Evolutionary conservation across 2,888 invertebrate species (phyloP), one percentile per base, ranked within the genome.

Genomic region (Drosophila atripex): DNA sequence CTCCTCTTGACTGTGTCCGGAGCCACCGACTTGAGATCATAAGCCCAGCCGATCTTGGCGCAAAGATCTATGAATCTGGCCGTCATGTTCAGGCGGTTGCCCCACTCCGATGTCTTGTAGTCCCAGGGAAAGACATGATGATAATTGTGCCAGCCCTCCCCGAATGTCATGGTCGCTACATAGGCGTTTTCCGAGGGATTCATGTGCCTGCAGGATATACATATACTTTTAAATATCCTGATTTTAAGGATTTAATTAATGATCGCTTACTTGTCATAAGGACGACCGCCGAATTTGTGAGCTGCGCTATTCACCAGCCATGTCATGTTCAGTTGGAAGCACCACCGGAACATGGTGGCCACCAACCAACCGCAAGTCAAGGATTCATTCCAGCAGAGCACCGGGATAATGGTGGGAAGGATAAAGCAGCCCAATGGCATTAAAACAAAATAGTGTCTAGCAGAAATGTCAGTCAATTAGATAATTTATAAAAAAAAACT

Each of bases 241-340:
- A 57, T n/a, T n/a, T n/a, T n/a, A 47, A 0, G 1, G 2, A 8
- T 12, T 30, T 7, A 1, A 11, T 7, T 1, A 11, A n/a, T 28
- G 7, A 4, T 25, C 92, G 92, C 90, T 43, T 43, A 94, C 93
- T 93, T 94, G 91, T 97, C 95, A 89, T 95, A 96, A n/a, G 96
- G 95, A 79, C 94, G 95, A 83, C 93, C 93, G 53, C 96, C 96
- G 93, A 94, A 95, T 86, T 95, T 94, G 92, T 97, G 97, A 1
- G 97, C 97, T 1, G 96, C 96, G 72, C 96, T 96, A 92, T 98
- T 98, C 41, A 97, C 97, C 66, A 96, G 93, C 97, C 97, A 98
- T 1, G 97, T 97, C 66, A 95, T 95, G 91, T 98, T 96, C 56
- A 98, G 93, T 46, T 95, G 94, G 89, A 95, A 93, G 28, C 95